Percentiles rank a stretch among this genome's conserved stretches.
These are phyloP conservation scores for Nemapogon koenigi DNA, from an alignment of 2,888 invertebrate species.

Conservation along the genomic window DNA sequence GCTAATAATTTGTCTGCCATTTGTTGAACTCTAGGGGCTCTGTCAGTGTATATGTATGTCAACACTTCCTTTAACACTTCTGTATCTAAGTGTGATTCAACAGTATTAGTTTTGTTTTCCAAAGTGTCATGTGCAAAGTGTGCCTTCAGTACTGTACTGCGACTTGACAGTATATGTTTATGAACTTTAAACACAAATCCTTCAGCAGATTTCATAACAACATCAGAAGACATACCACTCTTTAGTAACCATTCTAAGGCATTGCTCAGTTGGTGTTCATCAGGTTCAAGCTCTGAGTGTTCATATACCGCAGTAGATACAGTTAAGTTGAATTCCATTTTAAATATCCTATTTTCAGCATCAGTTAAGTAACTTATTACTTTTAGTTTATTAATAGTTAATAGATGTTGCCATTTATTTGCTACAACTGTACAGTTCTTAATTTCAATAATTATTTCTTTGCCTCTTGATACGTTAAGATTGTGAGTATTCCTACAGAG, in stretches of 20 bases:
- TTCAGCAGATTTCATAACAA: constrained; percentile 46
- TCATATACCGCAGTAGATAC: constrained; percentile 44
- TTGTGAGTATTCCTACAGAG: too few relatives aligned
- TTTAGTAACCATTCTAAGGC: constrained; percentile 47
- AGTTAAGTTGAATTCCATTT: constrained; percentile 49
- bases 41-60: constrained; percentile 49
- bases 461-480: too few relatives aligned
- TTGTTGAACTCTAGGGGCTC: constrained; percentile 46
- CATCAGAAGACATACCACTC: constrained; percentile 45
- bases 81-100: constrained; percentile 44
- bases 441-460: too few relatives aligned
- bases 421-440: too few relatives aligned
- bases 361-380: too few relatives aligned
- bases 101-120: constrained; percentile 42
- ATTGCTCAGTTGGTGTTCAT: constrained; percentile 41
- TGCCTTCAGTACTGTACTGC: constrained; percentile 49
- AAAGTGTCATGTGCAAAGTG: constrained; percentile 53
- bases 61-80: constrained; percentile 45
- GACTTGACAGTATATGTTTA: constrained; percentile 46
- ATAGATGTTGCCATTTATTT: too few relatives aligned
- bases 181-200: constrained; percentile 44
- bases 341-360: constrained; percentile 46
- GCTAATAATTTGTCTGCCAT: constrained; percentile 49
- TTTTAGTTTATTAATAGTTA: too few relatives aligned
- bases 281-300: constrained; percentile 35